Evolutionary conservation across 2,888 invertebrate species (phyloP), one percentile per base, ranked within the genome.

Genomic region (Stegophylla sp.): DNA sequence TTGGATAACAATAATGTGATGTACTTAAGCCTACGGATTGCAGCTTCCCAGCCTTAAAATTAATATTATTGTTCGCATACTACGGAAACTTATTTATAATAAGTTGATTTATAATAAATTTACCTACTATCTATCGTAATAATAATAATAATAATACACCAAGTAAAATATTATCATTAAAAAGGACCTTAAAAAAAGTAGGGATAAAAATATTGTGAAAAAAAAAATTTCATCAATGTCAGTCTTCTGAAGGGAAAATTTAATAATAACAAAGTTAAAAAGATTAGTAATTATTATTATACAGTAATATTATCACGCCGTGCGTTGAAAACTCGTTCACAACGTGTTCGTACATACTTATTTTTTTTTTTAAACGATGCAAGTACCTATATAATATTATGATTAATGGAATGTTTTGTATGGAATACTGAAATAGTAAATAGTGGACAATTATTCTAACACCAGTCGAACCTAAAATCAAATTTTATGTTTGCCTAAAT

Each of bases 21-120:
- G 48, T 61, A 69, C 79, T 63, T 79, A 76, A 69, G n/a, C 48
- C 69, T 79, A 79, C 53, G 67, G 48, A 77, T 79, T 79, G 79
- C 79, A 79, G n/a, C 79, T 69, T 79, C 79, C 79, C 79, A 79
- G 79, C 79, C 79, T 79, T 79, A 79, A 71, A 48, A 69, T 34
- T 69, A 79, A 69, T 15, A n/a, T 41, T 34, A 34, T 5, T n/a
- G n/a, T n/a, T n/a, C n/a, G n/a, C n/a, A n/a, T n/a, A n/a, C n/a
- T n/a, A n/a, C n/a, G n/a, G n/a, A n/a, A n/a, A n/a, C n/a, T n/a
- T n/a, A n/a, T n/a, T n/a, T n/a, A n/a, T n/a, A n/a, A n/a, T n/a
- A n/a, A n/a, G n/a, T n/a, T n/a, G n/a, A n/a, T n/a, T n/a, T n/a
- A n/a, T n/a, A n/a, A n/a, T n/a, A n/a, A n/a, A n/a, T n/a, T n/a